Base-by-base conservation (phyloP, 2,113 vertebrate species). In the Chaetops frenatus region DNA sequence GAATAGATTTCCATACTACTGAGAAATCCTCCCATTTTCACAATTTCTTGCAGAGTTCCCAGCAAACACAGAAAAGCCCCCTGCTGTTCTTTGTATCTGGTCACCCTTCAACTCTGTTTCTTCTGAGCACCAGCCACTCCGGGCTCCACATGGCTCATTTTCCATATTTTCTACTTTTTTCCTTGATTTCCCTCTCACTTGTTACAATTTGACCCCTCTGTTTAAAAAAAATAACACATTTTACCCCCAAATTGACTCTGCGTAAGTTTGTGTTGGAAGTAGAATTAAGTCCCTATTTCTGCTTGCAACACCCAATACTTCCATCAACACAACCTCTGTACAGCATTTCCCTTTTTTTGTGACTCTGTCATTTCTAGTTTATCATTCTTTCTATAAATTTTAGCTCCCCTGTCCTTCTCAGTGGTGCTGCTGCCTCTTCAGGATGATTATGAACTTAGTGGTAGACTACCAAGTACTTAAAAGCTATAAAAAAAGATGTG, bases 391-490 rank as follows among this genome's bases (percentile, higher is more conserved):
- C 50, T 65, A 40, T 91, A 90, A 88, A 94, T 80, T 64, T 60
- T 31, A 62, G 24, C 8, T 80, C 22, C 47, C 33, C 28, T 77
- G 42, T 94, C 66, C 54, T 88, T 94, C 76, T 86, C 60, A 56
- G 81, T 36, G 40, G 18, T 29, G 54, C 48, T 62, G 28, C 69
- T 88, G 51, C 77, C 54, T 90, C 80, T 90, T 74, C 82, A 84
- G 77, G 65, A 50, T 72, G 72, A 81, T 90, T 88, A 88, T 64
- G 51, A 96, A 84, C 64, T 84, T 72, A 60, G 56, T 51, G 65
- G 90, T 86, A 80, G 76, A 56, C 82, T 90, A 72, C 44, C 33
- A 81, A 58, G 76, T 67, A 90, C 82, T 81, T 95, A 94, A 90
- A 88, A 88, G 60, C 36, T 58, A 81, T 79, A 84, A 86, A 93